Conservation (phyloP, 1,140 invertebrate species). For the Eubasilissa regina region DNA sequence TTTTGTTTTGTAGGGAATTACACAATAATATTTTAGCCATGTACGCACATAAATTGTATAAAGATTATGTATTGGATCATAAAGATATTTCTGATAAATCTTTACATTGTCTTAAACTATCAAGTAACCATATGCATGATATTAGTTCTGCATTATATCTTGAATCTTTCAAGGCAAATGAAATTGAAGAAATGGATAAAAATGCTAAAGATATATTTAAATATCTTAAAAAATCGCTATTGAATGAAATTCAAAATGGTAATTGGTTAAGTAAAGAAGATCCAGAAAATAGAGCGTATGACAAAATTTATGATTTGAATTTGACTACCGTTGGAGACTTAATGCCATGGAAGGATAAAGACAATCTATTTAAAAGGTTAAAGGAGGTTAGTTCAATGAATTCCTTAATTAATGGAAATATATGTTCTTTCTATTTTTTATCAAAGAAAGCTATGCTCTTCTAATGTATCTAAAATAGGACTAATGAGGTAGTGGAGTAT, state of each 20-base stretch:
- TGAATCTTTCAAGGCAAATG: slow-evolving; percentile 16
- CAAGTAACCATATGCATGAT: slow-evolving; percentile 36
- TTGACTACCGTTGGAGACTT: slow-evolving; percentile 25
- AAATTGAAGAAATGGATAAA: slow-evolving; percentile 33
- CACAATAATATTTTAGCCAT: slow-evolving; percentile 45
- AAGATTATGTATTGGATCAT: slow-evolving; percentile 38
- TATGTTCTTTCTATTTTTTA: neutral
- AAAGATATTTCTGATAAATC: slow-evolving; percentile 15
- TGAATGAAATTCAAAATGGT: slow-evolving; percentile 15
- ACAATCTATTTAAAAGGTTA: slow-evolving; percentile 20
- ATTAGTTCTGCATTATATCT: slow-evolving; percentile 44
- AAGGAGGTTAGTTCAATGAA: slow-evolving; percentile 3
- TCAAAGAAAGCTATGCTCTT: neutral
- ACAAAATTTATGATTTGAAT: slow-evolving; percentile 28
- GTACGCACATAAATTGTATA: slow-evolving; percentile 45
- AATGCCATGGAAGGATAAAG: slow-evolving; percentile 44
- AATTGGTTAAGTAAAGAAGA: slow-evolving; percentile 7
- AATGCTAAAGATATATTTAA: slow-evolving; percentile 33
- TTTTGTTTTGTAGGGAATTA: slow-evolving; percentile 20
- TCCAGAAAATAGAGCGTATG: neutral
- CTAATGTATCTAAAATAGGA: too few species aligned
- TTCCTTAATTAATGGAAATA: neutral
- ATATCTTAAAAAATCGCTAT: slow-evolving; percentile 22
- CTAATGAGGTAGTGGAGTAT: too few species aligned
- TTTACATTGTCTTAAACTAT: slow-evolving; percentile 30